These are phyloP conservation scores for Scaptomyza caliginosa DNA, from an alignment of 2,888 invertebrate genomes.

Conservation along the genomic window DNA sequence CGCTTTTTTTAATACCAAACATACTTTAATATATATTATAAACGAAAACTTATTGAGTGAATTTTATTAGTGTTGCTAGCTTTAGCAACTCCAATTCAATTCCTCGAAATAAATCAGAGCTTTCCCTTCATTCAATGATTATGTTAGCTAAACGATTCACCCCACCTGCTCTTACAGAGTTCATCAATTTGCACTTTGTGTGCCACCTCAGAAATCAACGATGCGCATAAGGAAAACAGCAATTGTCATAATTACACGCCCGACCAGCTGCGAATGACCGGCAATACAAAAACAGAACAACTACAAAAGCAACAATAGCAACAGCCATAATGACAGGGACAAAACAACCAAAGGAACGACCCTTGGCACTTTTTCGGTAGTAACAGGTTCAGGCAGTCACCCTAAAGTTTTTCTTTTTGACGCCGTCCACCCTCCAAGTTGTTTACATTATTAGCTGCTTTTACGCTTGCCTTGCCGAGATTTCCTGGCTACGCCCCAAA, in stretches of 20 bases:
- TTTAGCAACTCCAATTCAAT: no score
- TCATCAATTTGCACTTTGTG: slow-evolving; percentile 20
- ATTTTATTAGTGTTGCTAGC: not conserved
- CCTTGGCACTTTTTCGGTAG: slow-evolving; percentile 17
- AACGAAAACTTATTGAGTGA: not conserved
- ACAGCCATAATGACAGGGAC: slow-evolving; percentile 16
- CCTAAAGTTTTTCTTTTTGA: slow-evolving; percentile 3
- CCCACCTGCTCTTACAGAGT: not conserved
- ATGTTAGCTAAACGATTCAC: not conserved
- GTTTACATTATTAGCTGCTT: slow-evolving; percentile 74
- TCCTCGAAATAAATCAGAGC: not conserved
- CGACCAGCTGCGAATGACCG: slow-evolving; percentile 60
- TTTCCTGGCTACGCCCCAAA: slow-evolving; percentile 40
- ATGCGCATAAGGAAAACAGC: slow-evolving; percentile 53
- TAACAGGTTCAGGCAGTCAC: slow-evolving; percentile 21
- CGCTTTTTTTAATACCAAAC: not conserved
- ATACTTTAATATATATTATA: no score
- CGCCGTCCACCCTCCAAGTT: slow-evolving; percentile 34
- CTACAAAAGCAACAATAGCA: slow-evolving; percentile 15
- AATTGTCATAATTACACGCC: slow-evolving; percentile 75
- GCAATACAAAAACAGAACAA: slow-evolving; percentile 40
- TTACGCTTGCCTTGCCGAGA: slow-evolving; percentile 61
- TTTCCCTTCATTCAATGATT: not conserved
- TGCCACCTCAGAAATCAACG: slow-evolving; percentile 59
- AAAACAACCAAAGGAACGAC: slow-evolving; percentile 32